Base-by-base conservation (phyloP, 2,113 vertebrate genomes). In the Salvelinus fontinalis region DNA sequence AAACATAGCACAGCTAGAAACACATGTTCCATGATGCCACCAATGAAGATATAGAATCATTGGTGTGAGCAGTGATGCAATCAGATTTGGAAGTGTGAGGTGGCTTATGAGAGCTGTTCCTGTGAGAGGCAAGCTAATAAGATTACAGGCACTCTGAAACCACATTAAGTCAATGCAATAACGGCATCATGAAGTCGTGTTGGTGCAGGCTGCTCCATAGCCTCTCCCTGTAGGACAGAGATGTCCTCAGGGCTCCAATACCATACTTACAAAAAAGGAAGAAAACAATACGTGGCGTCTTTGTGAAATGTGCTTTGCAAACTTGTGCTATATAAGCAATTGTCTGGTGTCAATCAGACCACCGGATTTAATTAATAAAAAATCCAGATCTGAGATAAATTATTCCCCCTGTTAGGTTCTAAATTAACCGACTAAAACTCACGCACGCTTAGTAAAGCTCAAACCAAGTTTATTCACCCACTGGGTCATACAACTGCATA, bases 81-180 rank as follows among this genome's bases (percentile, higher is more conserved):
- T 70, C 68, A 48, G 68, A 70, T 24, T 24, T 26, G 11, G 12
- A 14, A 49, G 34, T 6, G 44, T 48, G 68, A 70, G 20, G 34
- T 5, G 14, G 16, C 9, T 49, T 70, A 70, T 70, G 68, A 70
- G 68, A n/a, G 68, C n/a, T 70, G 68, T 34, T 70, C 68, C 39
- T 70, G n/a, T 70, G 68, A 70, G 68, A 70, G 44, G 39, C 12
- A n/a, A 16, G 39, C 68, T 49, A 70, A 70, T 49, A 34, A 48
- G 68, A 70, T 70, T 70, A 70, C 26, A 70, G 68, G 34, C 68
- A 48, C 68, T 70, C 68, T 70, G 68, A 70, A 70, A 70, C 68
- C 22, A 24, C 68, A 70, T 70, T 70, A 70, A 44, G 22, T 70
- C 68, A 48, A n/a, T 70, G 44, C 44, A 48, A 70, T 70, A 44